A percentile compares a stretch with the other conserved stretches of the same genome.
These are phyloP conservation scores for Tipula lateralis DNA, from an alignment of 2,888 invertebrate species.

Conservation along the genomic window DNA sequence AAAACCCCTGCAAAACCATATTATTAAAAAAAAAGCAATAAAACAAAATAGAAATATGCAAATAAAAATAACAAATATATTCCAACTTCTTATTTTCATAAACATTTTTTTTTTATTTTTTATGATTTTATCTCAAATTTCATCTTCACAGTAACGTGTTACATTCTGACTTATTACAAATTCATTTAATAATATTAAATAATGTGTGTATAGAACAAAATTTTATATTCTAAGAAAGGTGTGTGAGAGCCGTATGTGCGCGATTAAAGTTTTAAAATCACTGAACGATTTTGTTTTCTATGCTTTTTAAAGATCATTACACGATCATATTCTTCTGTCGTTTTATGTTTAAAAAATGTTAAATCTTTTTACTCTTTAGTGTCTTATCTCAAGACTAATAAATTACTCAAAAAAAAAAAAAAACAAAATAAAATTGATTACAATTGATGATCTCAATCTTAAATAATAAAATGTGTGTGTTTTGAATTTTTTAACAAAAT, in stretches of 20 bases:
- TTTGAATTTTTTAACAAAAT: slow-evolving; percentile 13
- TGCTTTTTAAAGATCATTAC: neutral
- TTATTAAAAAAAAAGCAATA: no score
- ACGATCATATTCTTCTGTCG: neutral
- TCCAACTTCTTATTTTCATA: neutral
- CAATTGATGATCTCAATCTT: slow-evolving; percentile 28
- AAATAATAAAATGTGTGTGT: slow-evolving; percentile 25
- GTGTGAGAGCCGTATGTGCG: neutral
- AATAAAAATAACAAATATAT: neutral
- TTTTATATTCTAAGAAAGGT: neutral
- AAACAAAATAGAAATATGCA: slow-evolving; percentile 13
- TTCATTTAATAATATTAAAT: neutral
- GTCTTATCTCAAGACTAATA: slow-evolving; percentile 25
- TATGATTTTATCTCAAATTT: slow-evolving; percentile 15
- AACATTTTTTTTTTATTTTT: neutral
- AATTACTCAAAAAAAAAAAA: slow-evolving; percentile 13
- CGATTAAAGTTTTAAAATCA: slow-evolving; percentile 24
- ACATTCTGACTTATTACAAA: slow-evolving; percentile 26
- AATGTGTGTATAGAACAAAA: neutral
- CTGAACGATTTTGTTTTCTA: neutral
- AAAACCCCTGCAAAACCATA: slow-evolving; percentile 1
- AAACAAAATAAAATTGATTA: neutral
- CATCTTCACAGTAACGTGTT: slow-evolving; percentile 29
- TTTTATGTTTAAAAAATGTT: neutral
- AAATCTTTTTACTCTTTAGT: neutral